These are phyloP conservation scores for Trilocha varians DNA, from an alignment of 2,888 invertebrate genomes.

Conservation along the genomic window DNA sequence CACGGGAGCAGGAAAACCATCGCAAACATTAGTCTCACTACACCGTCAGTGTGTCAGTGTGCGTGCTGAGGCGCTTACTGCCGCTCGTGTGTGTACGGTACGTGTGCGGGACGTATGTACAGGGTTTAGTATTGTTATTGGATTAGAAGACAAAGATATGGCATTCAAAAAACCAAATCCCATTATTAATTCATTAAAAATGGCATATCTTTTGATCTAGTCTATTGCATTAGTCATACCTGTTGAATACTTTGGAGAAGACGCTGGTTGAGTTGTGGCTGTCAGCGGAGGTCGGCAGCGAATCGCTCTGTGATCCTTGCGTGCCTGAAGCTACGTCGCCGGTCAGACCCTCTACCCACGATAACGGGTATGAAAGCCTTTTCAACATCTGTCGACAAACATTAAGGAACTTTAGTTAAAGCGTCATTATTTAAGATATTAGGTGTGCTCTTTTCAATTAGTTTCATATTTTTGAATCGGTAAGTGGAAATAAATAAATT, in stretches of 20 bases:
- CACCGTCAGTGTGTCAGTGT: constrained; percentile 35
- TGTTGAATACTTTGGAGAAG: constrained; percentile 93
- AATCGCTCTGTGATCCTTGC: constrained; percentile 65
- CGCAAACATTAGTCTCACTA: constrained; percentile 41
- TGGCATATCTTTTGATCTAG: constrained; percentile 8
- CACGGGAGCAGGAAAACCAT: constrained; percentile 62
- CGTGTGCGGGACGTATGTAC: too few species aligned
- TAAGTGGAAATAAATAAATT: constrained; percentile 13
- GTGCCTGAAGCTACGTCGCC: constrained; percentile 77
- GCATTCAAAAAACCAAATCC: too few species aligned
- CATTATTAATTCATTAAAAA: not conserved
- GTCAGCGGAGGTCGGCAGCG: constrained; percentile 74
- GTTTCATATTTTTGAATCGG: too few species aligned
- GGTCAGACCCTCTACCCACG: constrained; percentile 92
- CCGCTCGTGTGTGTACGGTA: constrained; percentile 1
- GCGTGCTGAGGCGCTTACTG: too few species aligned
- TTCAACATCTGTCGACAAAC: constrained; percentile 96
- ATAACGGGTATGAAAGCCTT: constrained; percentile 90
- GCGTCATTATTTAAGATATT: too few species aligned
- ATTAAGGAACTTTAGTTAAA: too few species aligned
- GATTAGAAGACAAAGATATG: too few species aligned
- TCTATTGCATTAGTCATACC: constrained; percentile 62
- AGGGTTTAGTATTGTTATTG: too few species aligned
- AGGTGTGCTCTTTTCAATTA: too few species aligned
- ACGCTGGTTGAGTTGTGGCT: constrained; percentile 80